A percentile compares a stretch with the other conserved stretches of the same genome.
Evolutionary conservation across 1,140 invertebrate species (phyloP).

Genomic region (Neodiprion lecontei): DNA sequence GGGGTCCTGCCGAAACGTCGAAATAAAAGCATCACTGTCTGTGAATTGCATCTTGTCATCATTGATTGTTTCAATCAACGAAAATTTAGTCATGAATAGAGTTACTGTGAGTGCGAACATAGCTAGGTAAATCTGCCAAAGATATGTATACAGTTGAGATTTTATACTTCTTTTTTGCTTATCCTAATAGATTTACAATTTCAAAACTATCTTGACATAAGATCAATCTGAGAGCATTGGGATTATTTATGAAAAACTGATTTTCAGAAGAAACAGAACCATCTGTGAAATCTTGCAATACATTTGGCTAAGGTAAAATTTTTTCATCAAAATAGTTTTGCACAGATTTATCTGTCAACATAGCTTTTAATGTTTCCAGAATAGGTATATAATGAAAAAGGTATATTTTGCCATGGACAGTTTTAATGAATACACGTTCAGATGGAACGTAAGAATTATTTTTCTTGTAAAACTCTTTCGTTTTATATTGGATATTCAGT

Average conservation of each 20-base stretch:
- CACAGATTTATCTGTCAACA: conserved; percentile 36
- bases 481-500: conserved; percentile 11
- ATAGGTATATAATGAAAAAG: conserved; percentile 43
- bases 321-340: conserved; percentile 26
- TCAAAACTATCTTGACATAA: conserved; percentile 51
- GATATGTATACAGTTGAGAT: conserved; percentile 46
- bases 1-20: too few species aligned
- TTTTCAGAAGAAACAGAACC: conserved; percentile 40
- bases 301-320: conserved; percentile 16
- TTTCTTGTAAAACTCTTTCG: conserved; percentile 34
- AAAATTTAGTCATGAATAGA: conserved; percentile 31
- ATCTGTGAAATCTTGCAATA: conserved; percentile 43
- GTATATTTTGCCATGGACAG: conserved; percentile 24
- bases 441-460: conserved; percentile 32
- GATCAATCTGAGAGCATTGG: conserved; percentile 39
- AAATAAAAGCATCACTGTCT: too few species aligned
- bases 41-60: too few species aligned
- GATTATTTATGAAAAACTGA: conserved; percentile 41
- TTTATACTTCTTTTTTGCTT: conserved; percentile 46
- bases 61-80: too few species aligned
- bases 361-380: conserved; percentile 31
- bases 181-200: conserved; percentile 47
- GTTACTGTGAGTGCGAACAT: conserved; percentile 35
- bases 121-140: conserved; percentile 37
- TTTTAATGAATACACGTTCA: conserved; percentile 18